phyloP scores from a whole-genome alignment of 30 jellyfish, hydroid and myxozoan genomes.

The Euphysa ruthae region DNA sequence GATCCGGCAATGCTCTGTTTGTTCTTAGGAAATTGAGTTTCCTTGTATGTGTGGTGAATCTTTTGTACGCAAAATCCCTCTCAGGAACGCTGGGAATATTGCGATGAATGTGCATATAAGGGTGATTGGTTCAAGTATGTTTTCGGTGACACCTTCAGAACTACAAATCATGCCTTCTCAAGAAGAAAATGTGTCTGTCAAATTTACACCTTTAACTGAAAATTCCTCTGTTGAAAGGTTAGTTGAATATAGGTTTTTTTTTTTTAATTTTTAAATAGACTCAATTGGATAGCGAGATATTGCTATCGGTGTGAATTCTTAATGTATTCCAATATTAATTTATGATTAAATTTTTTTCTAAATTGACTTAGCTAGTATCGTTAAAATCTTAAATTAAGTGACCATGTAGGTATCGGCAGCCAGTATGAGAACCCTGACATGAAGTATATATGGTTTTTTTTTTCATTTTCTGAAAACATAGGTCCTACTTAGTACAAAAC shows the following conservation, averaged over 20 bases:
- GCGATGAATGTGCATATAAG: constrained; percentile 42
- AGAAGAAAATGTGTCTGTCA: constrained; percentile 49
- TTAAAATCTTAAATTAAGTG: no score
- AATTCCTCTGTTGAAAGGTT: constrained; percentile 58
- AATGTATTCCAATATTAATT: no score
- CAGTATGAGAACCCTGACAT: no score
- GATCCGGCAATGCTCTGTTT: no score
- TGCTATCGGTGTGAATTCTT: no score
- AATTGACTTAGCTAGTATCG: no score
- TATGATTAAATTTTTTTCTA: no score
- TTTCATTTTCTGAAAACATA: no score
- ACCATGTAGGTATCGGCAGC: no score
- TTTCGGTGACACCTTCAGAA: constrained; percentile 48
- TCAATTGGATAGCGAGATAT: not conserved
- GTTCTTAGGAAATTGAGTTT: constrained; percentile 55
- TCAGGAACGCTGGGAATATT: constrained; percentile 86
- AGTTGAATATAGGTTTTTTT: not conserved
- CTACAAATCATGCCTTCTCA: constrained; percentile 43
- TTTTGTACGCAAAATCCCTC: constrained; percentile 50
- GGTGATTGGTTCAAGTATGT: constrained; percentile 35
- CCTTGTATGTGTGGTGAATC: constrained; percentile 51
- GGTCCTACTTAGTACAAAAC: no score
- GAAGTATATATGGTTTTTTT: no score
- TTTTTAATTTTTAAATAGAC: not conserved
- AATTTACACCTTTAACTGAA: constrained; percentile 34